Conservation (phyloP, 2,113 vertebrate species). For the Calidris pugnax region DNA sequence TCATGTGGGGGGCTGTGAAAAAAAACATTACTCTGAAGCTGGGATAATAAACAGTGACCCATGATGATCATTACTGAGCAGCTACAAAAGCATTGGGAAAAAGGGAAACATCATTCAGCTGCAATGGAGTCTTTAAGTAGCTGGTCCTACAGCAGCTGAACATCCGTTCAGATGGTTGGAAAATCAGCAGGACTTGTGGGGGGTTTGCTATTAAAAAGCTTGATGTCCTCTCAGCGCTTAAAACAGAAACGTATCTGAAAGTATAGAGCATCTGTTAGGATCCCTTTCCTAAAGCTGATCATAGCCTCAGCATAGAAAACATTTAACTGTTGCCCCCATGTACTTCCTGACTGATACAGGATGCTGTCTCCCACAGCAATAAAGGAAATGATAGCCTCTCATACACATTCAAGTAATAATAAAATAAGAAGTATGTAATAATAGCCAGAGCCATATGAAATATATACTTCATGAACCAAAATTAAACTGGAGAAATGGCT, state of each 20-base stretch:
- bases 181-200: background rate
- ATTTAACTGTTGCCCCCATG: background rate
- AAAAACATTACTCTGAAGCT: constrained; percentile 29
- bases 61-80: background rate
- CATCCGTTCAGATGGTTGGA: constrained; percentile 1
- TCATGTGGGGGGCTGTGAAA: background rate
- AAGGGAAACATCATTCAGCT: background rate
- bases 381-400: constrained; percentile 65
- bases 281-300: background rate
- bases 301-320: background rate
- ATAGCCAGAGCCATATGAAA: constrained; percentile 71
- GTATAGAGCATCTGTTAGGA: background rate
- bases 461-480: constrained; percentile 67
- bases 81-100: constrained; percentile 9
- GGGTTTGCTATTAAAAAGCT: background rate
- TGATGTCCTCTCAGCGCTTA: background rate
- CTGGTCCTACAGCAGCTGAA: background rate
- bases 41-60: constrained; percentile 54
- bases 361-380: constrained; percentile 55
- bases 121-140: background rate
- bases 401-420: constrained; percentile 65
- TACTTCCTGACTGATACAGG: constrained; percentile 56
- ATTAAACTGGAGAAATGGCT: constrained; percentile 71
- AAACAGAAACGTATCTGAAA: background rate
- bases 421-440: constrained; percentile 68